Evolutionary conservation across 92 coral and sea anemone genomes (phyloP).

Genomic region (Umimayanthus kanabou): DNA sequence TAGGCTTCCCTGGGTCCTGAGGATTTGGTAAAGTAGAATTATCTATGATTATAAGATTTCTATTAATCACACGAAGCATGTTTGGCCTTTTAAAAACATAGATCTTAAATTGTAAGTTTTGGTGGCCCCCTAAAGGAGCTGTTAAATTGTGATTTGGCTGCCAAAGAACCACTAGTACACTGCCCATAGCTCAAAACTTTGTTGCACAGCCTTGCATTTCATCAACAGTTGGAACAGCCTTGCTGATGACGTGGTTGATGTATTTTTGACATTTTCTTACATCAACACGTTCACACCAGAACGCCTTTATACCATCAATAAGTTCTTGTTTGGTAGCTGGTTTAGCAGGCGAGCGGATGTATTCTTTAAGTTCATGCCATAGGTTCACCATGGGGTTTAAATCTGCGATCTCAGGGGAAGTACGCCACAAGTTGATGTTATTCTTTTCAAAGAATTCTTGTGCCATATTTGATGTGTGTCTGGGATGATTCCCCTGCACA

Average conservation of each 20-base stretch:
- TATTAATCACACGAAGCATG: too few species aligned
- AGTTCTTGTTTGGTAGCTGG: neutral
- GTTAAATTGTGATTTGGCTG: too few species aligned
- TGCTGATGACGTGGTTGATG: neutral
- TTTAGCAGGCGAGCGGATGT: neutral
- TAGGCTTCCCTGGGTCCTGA: too few species aligned
- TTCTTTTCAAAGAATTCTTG: conserved; percentile 38
- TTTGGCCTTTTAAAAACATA: too few species aligned
- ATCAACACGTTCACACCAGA: neutral
- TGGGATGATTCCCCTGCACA: conserved; percentile 49
- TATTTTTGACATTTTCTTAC: neutral
- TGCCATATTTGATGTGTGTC: conserved; percentile 36
- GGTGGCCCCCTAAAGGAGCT: too few species aligned
- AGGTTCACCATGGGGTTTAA: conserved; percentile 49
- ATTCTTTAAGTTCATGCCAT: conserved; percentile 53
- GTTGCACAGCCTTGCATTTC: neutral
- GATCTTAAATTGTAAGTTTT: too few species aligned
- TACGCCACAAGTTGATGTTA: conserved; percentile 47
- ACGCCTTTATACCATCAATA: neutral
- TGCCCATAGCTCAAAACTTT: neutral
- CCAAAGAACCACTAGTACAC: too few species aligned
- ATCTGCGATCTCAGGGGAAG: conserved; percentile 55
- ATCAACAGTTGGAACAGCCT: neutral
- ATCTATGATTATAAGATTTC: too few species aligned
- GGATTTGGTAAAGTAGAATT: too few species aligned